Evolutionary conservation across 1,140 invertebrate species (phyloP), one percentile per base, ranked within the genome.

Genomic region (Eueides isabella): DNA sequence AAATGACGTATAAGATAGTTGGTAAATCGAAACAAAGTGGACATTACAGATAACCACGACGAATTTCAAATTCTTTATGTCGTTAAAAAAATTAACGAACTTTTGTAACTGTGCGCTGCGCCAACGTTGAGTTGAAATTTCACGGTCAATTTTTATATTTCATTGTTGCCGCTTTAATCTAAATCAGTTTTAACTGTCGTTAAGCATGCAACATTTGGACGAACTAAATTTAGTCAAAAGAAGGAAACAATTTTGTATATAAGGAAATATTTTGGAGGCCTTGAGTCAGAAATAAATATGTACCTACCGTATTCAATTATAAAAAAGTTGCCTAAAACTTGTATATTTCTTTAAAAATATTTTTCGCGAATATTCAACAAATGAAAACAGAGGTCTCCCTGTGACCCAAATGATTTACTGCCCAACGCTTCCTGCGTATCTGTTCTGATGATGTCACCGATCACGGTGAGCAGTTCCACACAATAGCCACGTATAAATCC

Each of bases 81-180:
- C 79, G 80, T 66, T 80, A 80, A 68, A 85, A 89, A 85, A 71
- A 63, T 75, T 84, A 86, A 88, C 82, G 85, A 89, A 84, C 78
- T 81, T 81, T 84, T 79, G 76, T 79, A 82, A 82, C 80, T 71
- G 75, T 75, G 67, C 72, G 79, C 80, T 82, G 79, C 83, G 69
- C 79, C 81, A 82, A 81, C 78, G 74, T 82, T 68, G 82, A 87
- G 82, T 85, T 78, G 79, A 88, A 89, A 91, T 92, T 92, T 92
- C 90, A 92, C 85, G 90, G 90, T 77, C 85, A 90, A 92, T 92
- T 92, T 92, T 92, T 92, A 85, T 87, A 85, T 89, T 84, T 86
- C 83, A 83, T 89, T 87, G 81, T 85, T 80, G 82, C 84, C 86
- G 87, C 77, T 89, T 90, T 90, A 90, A 91, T 90, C 86, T 89